phyloP scores from a whole-genome alignment of 2,888 invertebrate genomes.

The Drosophila kuntzei region DNA sequence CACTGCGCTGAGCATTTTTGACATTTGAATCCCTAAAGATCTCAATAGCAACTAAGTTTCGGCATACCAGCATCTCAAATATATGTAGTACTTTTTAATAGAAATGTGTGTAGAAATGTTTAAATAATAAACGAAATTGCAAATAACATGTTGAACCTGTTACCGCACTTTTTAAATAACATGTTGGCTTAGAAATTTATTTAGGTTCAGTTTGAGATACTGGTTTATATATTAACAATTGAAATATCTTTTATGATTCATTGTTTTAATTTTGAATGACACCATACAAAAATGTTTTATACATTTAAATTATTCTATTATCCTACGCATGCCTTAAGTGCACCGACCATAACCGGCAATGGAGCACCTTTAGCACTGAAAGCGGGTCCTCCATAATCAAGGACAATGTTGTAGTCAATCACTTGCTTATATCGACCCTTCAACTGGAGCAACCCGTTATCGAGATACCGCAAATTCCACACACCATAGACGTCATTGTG shows the following conservation, averaged over 20 bases:
- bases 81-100: too few relatives aligned
- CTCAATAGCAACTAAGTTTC: conserved; percentile 16
- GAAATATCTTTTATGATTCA: background rate
- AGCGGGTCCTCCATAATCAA: too few relatives aligned
- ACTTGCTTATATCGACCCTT: background rate
- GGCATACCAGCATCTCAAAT: background rate
- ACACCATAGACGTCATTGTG: background rate
- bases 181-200: background rate
- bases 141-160: conserved; percentile 4
- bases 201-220: background rate
- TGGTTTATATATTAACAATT: too few relatives aligned
- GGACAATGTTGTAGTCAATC: background rate
- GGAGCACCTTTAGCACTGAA: too few relatives aligned
- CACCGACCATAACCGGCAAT: too few relatives aligned
- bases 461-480: background rate
- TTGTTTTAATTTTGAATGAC: background rate
- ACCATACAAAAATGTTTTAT: background rate
- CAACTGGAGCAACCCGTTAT: background rate
- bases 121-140: background rate
- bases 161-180: background rate
- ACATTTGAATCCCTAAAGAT: background rate
- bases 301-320: too few relatives aligned
- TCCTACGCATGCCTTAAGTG: too few relatives aligned
- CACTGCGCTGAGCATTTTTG: conserved; percentile 17
- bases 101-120: too few relatives aligned